Conservation (phyloP, 2,113 vertebrate genomes). For the Dasypus novemcinctus region DNA sequence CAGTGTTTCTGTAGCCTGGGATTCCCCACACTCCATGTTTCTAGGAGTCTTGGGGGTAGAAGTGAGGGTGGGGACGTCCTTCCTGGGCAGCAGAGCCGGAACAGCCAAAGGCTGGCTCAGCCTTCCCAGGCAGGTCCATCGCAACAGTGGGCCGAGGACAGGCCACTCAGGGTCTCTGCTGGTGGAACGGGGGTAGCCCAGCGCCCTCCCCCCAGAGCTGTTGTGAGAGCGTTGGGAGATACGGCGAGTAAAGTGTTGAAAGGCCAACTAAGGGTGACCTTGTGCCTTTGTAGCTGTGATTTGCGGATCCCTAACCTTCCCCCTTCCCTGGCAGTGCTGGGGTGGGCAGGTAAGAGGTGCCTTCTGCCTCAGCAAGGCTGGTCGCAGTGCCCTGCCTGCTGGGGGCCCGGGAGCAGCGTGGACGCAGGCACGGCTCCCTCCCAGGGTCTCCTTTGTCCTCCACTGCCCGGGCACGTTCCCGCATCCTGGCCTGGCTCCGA, state of each 20-base stretch:
- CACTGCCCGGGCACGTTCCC: not conserved
- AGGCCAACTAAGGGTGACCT: not conserved
- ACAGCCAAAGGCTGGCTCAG: not conserved
- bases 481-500: not conserved
- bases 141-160: not conserved
- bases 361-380: not conserved
- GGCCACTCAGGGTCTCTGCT: not conserved
- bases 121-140: not conserved
- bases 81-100: not conserved
- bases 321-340: not conserved
- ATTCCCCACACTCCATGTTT: not conserved
- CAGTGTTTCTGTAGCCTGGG: not conserved
- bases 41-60: not conserved
- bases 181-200: not conserved
- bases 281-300: not conserved
- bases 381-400: not conserved
- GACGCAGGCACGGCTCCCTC: not conserved
- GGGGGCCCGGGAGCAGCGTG: not conserved
- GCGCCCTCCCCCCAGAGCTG: not conserved
- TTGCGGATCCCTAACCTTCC: not conserved
- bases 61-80: not conserved
- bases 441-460: no score
- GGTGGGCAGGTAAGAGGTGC: not conserved
- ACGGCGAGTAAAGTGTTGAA: not conserved
- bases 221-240: not conserved